These are phyloP conservation scores for Siniperca obscura DNA, from an alignment of 2,797 vertebrate species.

Conservation along the genomic window DNA sequence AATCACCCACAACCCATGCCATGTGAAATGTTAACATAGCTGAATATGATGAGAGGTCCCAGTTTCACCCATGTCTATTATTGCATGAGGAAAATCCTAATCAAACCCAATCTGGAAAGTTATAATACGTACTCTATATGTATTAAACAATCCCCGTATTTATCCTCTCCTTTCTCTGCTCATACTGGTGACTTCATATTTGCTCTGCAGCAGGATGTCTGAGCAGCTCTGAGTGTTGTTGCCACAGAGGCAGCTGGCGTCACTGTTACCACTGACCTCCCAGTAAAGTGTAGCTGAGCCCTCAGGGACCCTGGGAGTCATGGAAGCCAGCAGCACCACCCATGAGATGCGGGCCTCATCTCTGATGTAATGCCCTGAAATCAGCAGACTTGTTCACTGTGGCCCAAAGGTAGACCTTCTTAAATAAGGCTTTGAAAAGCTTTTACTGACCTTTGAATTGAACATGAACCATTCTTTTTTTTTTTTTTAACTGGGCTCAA, in stretches of 20 bases:
- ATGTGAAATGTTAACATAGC: constrained; percentile 39
- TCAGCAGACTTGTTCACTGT: constrained; percentile 47
- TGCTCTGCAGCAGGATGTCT: constrained; percentile 37
- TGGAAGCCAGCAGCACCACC: constrained; percentile 67
- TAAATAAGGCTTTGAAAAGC: constrained; percentile 36
- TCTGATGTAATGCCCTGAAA: constrained; percentile 69
- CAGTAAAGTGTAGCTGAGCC: constrained; percentile 56
- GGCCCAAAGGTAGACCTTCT: constrained; percentile 41
- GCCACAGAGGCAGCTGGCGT: constrained; percentile 71
- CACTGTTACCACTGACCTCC: constrained; percentile 68
- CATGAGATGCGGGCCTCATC: constrained; percentile 51
- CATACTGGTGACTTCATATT: constrained; percentile 36
- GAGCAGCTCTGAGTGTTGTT: constrained; percentile 49
- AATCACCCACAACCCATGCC: constrained; percentile 56
- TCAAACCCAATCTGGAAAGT: not conserved
- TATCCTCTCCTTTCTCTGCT: constrained; percentile 21
- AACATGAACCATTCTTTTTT: constrained; percentile 24
- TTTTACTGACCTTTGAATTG: constrained; percentile 56
- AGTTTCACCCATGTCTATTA: constrained; percentile 14
- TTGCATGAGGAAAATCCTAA: constrained; percentile 3
- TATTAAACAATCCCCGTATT: not conserved
- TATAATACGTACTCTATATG: not conserved
- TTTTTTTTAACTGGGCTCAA: constrained; percentile 24
- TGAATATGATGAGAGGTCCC: constrained; percentile 8
- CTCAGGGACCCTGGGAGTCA: constrained; percentile 71